These are phyloP conservation scores for Limenitis arthemis DNA, from an alignment of 2,888 invertebrate genomes.

Conservation along the genomic window DNA sequence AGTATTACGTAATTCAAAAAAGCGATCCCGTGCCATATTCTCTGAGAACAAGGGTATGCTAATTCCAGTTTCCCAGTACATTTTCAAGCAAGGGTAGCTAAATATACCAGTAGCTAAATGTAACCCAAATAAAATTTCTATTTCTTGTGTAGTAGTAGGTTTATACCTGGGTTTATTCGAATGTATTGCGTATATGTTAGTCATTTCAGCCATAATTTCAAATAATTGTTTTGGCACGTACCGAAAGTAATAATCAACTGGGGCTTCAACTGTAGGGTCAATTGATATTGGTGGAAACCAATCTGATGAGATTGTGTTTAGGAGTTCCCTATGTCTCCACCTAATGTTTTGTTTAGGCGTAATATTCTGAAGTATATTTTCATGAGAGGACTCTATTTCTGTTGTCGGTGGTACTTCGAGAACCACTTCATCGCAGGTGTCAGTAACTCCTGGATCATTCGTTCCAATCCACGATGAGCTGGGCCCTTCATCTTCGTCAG, in stretches of 20 bases:
- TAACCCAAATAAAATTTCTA: constrained; percentile 26
- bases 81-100: constrained; percentile 26
- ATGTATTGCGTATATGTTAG: constrained; percentile 25
- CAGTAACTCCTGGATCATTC: constrained; percentile 16
- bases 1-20: constrained; percentile 27
- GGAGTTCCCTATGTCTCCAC: no score
- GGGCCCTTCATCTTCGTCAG: constrained; percentile 25
- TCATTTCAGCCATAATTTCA: constrained; percentile 27
- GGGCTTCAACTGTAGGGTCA: constrained; percentile 24
- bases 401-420: constrained; percentile 13
- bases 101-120: constrained; percentile 27
- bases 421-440: constrained; percentile 15
- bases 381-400: constrained; percentile 17
- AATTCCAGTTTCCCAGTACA: constrained; percentile 25
- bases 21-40: constrained; percentile 28
- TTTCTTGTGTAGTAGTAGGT: constrained; percentile 23
- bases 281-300: constrained; percentile 26
- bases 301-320: constrained; percentile 10
- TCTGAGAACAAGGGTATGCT: constrained; percentile 25
- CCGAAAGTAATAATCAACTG: constrained; percentile 25
- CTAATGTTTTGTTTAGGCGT: no score
- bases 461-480: constrained; percentile 20
- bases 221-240: constrained; percentile 27
- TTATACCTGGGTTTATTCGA: constrained; percentile 20
- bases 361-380: constrained; percentile 21